Evolutionary conservation across 2,888 invertebrate species (phyloP).

Genomic region (Drosophila paramelanica): DNA sequence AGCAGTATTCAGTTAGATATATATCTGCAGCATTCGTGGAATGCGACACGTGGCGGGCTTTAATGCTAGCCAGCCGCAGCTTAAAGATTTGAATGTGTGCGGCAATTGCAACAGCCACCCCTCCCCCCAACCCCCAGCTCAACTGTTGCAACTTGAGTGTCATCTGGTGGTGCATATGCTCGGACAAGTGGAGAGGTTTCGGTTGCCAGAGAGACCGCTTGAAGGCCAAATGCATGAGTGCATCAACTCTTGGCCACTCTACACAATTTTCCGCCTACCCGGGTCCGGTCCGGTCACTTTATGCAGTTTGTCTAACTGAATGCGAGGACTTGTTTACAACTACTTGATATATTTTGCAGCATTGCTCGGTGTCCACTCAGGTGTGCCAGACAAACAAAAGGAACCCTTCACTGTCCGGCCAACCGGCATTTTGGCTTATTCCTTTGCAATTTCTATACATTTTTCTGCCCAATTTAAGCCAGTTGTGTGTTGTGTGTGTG

Average conservation of each 20-base stretch:
- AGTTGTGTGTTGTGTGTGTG: neutral
- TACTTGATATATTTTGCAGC: conserved; percentile 49
- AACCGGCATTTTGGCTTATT: neutral
- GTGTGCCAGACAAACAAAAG: conserved; percentile 50
- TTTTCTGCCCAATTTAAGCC: conserved; percentile 11
- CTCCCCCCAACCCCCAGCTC: no score
- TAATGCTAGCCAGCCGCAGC: conserved; percentile 39
- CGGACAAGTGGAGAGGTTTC: conserved; percentile 28
- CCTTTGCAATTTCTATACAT: conserved; percentile 6
- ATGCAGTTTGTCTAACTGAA: conserved; percentile 34
- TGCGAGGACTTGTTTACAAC: conserved; percentile 48
- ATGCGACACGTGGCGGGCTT: conserved; percentile 28
- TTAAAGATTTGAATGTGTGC: conserved; percentile 44
- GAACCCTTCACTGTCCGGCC: neutral
- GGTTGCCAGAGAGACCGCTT: conserved; percentile 27
- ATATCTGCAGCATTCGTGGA: conserved; percentile 10
- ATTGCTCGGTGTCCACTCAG: conserved; percentile 63
- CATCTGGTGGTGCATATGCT: conserved; percentile 51
- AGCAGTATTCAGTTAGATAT: conserved; percentile 35
- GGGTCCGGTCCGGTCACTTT: conserved; percentile 29
- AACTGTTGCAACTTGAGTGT: conserved; percentile 52
- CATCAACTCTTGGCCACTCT: conserved; percentile 6
- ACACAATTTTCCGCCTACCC: neutral
- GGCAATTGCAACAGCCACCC: conserved; percentile 2
- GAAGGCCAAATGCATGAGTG: conserved; percentile 59